Evolutionary conservation across 2,113 vertebrate species (phyloP).

Genomic region (Solea senegalensis): DNA sequence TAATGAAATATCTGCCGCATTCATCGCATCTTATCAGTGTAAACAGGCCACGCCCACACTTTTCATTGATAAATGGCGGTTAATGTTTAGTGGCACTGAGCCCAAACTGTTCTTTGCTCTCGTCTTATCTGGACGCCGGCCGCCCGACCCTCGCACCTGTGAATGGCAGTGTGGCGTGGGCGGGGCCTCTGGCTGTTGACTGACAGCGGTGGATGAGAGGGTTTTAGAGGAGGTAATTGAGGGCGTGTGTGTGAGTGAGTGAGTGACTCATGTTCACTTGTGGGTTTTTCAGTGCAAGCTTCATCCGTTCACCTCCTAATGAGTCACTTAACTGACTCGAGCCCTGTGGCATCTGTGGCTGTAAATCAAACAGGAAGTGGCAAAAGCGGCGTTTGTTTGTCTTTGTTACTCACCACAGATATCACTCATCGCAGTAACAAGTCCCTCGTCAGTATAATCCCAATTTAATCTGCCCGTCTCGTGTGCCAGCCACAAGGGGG

Average conservation of each 20-base stretch:
- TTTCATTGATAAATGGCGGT: slow-evolving; percentile 31
- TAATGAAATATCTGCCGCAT: too few species aligned
- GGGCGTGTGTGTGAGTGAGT: not conserved
- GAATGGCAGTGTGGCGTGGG: slow-evolving; percentile 12
- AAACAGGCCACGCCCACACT: not conserved
- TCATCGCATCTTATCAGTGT: slow-evolving; percentile 24
- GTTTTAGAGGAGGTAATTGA: slow-evolving; percentile 21
- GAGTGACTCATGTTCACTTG: slow-evolving; percentile 25
- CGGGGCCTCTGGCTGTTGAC: slow-evolving; percentile 2
- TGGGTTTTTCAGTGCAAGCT: not conserved
- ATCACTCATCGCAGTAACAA: too few species aligned
- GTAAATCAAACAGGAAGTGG: slow-evolving; percentile 9
- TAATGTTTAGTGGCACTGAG: slow-evolving; percentile 48
- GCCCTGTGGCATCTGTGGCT: slow-evolving; percentile 16
- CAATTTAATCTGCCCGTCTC: too few species aligned
- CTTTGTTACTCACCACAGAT: not conserved
- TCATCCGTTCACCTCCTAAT: slow-evolving; percentile 23
- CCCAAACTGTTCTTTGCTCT: slow-evolving; percentile 35
- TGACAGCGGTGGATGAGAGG: slow-evolving; percentile 28
- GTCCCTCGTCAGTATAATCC: too few species aligned
- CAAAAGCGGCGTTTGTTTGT: not conserved
- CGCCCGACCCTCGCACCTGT: slow-evolving; percentile 15
- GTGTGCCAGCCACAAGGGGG: too few species aligned
- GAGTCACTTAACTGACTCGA: slow-evolving; percentile 12
- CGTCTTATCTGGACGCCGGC: slow-evolving; percentile 21